Evolutionary conservation across 1,140 invertebrate genomes (phyloP).

Genomic region (Vanessa tameamea): DNA sequence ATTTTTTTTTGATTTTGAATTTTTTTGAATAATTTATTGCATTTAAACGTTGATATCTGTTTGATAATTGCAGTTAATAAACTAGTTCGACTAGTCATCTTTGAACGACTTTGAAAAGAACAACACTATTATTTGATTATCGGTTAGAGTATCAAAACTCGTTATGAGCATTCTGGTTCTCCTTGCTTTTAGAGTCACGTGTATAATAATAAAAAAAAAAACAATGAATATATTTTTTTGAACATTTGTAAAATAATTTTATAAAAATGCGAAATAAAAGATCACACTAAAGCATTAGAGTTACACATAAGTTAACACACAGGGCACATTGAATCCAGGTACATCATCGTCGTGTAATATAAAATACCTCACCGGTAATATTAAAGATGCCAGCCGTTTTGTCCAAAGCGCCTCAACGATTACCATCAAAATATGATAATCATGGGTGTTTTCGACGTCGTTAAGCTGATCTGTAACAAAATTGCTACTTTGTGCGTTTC

Average conservation of each 20-base stretch:
- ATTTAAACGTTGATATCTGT: not conserved
- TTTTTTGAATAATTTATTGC: not conserved
- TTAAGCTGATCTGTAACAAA: constrained; percentile 81
- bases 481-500: constrained; percentile 76
- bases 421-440: constrained; percentile 81
- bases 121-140: not conserved
- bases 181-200: constrained; percentile 2
- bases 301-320: constrained; percentile 46
- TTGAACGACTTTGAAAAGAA: not conserved
- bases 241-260: not conserved
- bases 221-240: not conserved
- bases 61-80: not conserved
- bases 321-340: constrained; percentile 67
- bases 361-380: constrained; percentile 73
- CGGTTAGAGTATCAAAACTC: not conserved
- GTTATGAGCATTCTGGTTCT: constrained; percentile 22
- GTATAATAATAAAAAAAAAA: constrained; percentile 2
- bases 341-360: constrained; percentile 55
- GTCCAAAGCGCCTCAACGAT: constrained; percentile 74
- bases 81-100: constrained; percentile 17
- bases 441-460: constrained; percentile 80
- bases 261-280: constrained; percentile 18
- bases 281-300: constrained; percentile 33
- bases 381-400: constrained; percentile 67
- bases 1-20: not conserved